Evolutionary conservation across 2,888 invertebrate species (phyloP), one percentile per base, ranked within the genome.

Genomic region (Drosophila meridiana): DNA sequence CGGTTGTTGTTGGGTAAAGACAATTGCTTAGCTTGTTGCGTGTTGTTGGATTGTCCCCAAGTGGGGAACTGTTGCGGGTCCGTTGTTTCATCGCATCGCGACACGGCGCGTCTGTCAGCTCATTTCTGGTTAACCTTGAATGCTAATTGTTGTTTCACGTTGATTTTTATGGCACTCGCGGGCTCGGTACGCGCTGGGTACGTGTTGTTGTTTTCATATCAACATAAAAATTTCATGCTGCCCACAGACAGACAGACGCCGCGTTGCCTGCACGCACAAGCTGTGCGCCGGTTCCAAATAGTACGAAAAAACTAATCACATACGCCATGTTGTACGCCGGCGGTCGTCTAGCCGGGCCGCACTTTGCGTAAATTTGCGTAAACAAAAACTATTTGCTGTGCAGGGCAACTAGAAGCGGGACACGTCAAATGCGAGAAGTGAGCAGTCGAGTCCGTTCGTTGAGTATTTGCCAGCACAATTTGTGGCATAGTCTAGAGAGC

Each of bases 241-340:
- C 73, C 76, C 63, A 55, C 57, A n/a, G 38, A 60, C 34, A 48
- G 60, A 40, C 36, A 36, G 55, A 56, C 36, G 30, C 2, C 28
- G 36, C 20, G 45, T 48, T 55, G 72, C 68, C 67, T 61, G 4
- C 68, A 69, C 47, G 30, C 36, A 32, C 34, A 56, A 55, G 72
- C 90, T 92, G 92, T 53, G 68, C 82, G 83, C 92, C 92, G 87
- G 84, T 79, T 86, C 79, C 79, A 89, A 84, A 90, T 90, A 90
- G 90, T 91, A 92, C 90, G 89, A 92, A 92, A 87, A 90, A 90
- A 90, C 91, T 90, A 90, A 90, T 90, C 90, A 89, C 84, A 89
- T 87, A 82, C 83, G 76, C 71, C 65, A 36, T 59, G 83, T 57
- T 52, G 77, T 60, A 58, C 72, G 32, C 60, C 56, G 78, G 60